Evolutionary conservation across 2,113 vertebrate genomes (phyloP).

Genomic region (Tiliqua scincoides): DNA sequence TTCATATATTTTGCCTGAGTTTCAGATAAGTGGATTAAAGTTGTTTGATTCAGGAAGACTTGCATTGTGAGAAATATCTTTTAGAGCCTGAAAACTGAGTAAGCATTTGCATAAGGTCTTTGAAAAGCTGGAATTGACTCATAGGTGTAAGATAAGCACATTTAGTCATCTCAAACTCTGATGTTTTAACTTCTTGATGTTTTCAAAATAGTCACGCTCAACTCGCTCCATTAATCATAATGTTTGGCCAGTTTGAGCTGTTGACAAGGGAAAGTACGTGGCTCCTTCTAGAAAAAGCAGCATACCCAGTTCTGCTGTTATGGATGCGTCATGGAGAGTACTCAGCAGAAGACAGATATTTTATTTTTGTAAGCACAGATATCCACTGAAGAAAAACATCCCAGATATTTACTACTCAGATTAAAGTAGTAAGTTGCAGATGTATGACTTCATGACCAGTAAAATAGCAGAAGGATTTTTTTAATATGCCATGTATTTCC

Average conservation of each 20-base stretch:
- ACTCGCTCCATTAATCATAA: rapidly evolving
- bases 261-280: neutral
- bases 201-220: neutral
- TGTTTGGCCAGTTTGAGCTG: neutral
- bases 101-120: neutral
- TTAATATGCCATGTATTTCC: neutral
- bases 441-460: neutral
- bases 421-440: neutral
- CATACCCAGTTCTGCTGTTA: neutral
- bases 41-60: neutral
- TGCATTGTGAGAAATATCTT: neutral
- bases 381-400: neutral
- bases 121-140: neutral
- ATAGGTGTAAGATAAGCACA: neutral
- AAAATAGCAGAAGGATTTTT: neutral
- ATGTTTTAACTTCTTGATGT: conserved; percentile 1
- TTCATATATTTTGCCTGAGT: neutral
- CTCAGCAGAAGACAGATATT: conserved; percentile 19
- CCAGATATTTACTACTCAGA: neutral
- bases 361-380: neutral
- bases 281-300: neutral
- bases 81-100: neutral
- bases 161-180: neutral
- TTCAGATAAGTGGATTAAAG: neutral
- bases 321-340: neutral